Percentiles rank a stretch among this genome's conserved stretches.
These are phyloP conservation scores for Microcebus jonahi DNA, from an alignment of 2,113 vertebrate species.

Conservation along the genomic window DNA sequence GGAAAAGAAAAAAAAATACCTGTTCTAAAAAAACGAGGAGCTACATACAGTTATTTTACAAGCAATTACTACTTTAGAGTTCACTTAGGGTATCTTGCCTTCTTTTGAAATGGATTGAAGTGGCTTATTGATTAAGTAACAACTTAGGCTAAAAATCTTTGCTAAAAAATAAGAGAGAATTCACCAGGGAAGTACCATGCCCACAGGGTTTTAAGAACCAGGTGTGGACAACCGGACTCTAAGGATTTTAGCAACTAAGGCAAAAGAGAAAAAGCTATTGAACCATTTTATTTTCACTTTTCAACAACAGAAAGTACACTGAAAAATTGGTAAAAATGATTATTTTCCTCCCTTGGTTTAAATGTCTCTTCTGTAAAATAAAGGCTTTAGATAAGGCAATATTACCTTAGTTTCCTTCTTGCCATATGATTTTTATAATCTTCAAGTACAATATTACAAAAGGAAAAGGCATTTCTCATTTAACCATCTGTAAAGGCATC, in stretches of 20 bases:
- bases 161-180: neutral
- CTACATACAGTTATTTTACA: neutral
- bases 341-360: neutral
- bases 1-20: neutral
- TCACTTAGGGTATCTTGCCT: neutral
- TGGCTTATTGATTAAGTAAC: neutral
- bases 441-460: neutral
- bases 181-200: neutral
- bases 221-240: neutral
- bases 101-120: neutral
- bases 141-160: neutral
- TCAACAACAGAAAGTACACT: neutral
- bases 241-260: neutral
- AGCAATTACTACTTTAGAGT: neutral
- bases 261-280: neutral
- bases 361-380: neutral
- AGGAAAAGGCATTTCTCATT: neutral
- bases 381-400: neutral
- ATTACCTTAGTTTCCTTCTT: neutral
- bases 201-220: neutral
- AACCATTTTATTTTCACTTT: neutral
- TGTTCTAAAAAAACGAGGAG: neutral
- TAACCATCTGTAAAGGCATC: neutral
- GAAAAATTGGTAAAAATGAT: conserved; percentile 12
- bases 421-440: neutral